Evolutionary conservation across 2,113 vertebrate genomes (phyloP), one percentile per base, ranked within the genome.

Genomic region (Percina caprodes): DNA sequence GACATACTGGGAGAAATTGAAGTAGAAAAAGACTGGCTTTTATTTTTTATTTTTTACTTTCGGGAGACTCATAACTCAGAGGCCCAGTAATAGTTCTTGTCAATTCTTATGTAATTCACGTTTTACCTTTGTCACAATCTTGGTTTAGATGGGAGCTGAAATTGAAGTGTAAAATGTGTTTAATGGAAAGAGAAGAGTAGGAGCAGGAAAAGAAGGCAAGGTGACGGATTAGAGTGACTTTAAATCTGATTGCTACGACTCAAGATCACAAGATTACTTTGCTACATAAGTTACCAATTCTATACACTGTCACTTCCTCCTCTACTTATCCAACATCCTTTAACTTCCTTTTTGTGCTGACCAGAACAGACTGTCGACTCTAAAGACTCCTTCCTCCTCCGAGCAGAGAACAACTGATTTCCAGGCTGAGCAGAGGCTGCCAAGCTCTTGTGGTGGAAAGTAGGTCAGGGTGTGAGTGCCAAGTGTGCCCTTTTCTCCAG

Each of bases 401-500:
- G 9, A 46, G 76, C 23, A 51, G 30, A 77, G 72, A 67, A 67
- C 52, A 72, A 74, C 60, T 62, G 78, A 87, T 79, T 84, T 80
- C 70, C 80, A 85, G 78, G 59, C 51, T 62, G 86, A 83, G 75
- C 48, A 19, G 55, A 79, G 11, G 16, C 78, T 77, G 58, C 51
- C 62, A 61, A 76, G 66, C 62, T 72, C 77, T 81, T 59, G 46
- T 62, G 6, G 18, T 13, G 18, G 52, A 86, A 91, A 89, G 83
- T 90, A 86, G 90, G 88, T 88, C 91, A 87, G 59, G 15, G 13
- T 72, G 33, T 30, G 49, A 82, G 76, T 39, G 49, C 78, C 55
- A 69, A 74, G 68, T 24, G 15, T 74, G 66, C 16, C 67, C 76
- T 84, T 77, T 70, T 71, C 74, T 79, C 19, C 79, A 87, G 80